Evolutionary conservation across 2,888 invertebrate species (phyloP).

Genomic region (Cynaeus angustus): DNA sequence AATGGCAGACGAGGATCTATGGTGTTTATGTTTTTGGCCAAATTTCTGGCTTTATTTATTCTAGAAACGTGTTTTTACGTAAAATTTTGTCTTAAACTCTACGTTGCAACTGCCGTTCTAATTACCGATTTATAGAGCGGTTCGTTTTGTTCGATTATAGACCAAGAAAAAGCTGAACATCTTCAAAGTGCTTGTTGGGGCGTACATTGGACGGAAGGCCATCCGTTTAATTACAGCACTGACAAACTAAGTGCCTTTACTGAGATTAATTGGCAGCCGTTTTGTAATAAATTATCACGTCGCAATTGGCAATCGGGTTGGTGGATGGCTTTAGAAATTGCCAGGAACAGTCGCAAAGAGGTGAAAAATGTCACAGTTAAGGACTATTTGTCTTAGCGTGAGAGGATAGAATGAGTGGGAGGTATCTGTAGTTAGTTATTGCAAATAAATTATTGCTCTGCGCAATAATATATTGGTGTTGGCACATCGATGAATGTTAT

Average conservation of each 20-base stretch:
- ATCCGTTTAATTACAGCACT: constrained; percentile 40
- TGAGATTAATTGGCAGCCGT: constrained; percentile 37
- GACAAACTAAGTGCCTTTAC: constrained; percentile 42
- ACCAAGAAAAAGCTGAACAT: constrained; percentile 3
- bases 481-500: too few relatives aligned
- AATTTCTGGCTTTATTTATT: too few relatives aligned
- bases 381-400: neutral
- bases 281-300: constrained; percentile 42
- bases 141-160: constrained; percentile 8
- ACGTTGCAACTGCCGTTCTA: neutral
- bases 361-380: constrained; percentile 7
- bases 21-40: too few relatives aligned
- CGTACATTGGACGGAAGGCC: constrained; percentile 28
- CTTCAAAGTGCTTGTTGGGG: constrained; percentile 12
- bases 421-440: too few relatives aligned
- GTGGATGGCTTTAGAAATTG: constrained; percentile 12
- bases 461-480: too few relatives aligned
- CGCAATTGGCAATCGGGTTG: constrained; percentile 28
- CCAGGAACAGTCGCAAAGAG: constrained; percentile 1
- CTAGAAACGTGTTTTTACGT: too few relatives aligned
- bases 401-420: too few relatives aligned
- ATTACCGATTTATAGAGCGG: neutral
- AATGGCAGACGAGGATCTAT: too few relatives aligned
- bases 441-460: too few relatives aligned
- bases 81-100: too few relatives aligned